These are phyloP conservation scores for Xiphophorus hellerii DNA, from an alignment of 2,113 vertebrate genomes.

Conservation along the genomic window DNA sequence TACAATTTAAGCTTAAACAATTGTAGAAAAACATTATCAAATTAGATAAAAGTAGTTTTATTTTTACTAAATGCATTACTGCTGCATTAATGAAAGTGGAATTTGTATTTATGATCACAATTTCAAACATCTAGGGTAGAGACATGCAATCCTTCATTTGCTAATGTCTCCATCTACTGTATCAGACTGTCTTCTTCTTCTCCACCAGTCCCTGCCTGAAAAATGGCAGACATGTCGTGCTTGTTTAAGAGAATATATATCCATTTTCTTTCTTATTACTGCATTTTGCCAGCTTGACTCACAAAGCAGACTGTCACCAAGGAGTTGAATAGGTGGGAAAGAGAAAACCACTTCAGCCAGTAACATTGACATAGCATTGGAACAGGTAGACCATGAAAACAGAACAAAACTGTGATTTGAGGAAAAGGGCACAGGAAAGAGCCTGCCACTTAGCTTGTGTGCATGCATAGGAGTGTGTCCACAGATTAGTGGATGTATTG, in stretches of 20 bases:
- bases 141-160: conserved; percentile 21
- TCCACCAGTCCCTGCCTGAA: conserved; percentile 31
- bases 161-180: conserved; percentile 20
- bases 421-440: conserved; percentile 14
- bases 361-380: conserved; percentile 47
- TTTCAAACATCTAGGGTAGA: conserved; percentile 2
- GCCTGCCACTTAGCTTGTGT: conserved; percentile 40
- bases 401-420: conserved; percentile 46
- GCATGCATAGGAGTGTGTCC: background rate
- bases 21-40: background rate
- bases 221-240: conserved; percentile 33
- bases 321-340: conserved; percentile 1
- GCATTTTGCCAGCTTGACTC: conserved; percentile 31
- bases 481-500: background rate
- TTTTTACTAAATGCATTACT: background rate
- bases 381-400: conserved; percentile 50
- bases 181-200: background rate
- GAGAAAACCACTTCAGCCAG: background rate
- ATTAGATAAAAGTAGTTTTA: background rate
- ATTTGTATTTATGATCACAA: conserved; percentile 11
- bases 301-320: conserved; percentile 44
- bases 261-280: conserved; percentile 44
- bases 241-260: conserved; percentile 45
- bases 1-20: background rate
- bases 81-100: conserved; percentile 9